Percentiles rank a stretch among this genome's conserved stretches.
phyloP scores from a whole-genome alignment of 1,140 invertebrate genomes.

The Andrena cerasifolii region DNA sequence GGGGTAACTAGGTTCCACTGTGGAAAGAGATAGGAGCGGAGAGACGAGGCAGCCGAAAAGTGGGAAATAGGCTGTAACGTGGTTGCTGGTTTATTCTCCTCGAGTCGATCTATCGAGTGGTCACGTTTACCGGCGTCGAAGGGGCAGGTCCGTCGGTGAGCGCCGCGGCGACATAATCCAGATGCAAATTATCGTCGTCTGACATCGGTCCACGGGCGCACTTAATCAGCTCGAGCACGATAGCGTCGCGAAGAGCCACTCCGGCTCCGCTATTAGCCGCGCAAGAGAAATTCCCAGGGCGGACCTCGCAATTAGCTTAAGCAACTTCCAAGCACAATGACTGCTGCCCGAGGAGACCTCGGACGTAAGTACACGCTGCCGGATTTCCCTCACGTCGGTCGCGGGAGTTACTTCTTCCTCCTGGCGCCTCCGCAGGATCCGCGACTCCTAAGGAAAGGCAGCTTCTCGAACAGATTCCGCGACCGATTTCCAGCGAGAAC shows the following conservation, averaged over 20 bases:
- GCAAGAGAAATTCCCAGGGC: constrained; percentile 55
- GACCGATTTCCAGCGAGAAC: not conserved
- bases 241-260: constrained; percentile 42
- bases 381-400: constrained; percentile 52
- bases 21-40: too few species aligned
- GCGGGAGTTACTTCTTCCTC: not conserved
- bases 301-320: constrained; percentile 61
- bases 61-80: too few species aligned
- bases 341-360: constrained; percentile 8
- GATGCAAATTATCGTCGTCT: constrained; percentile 49
- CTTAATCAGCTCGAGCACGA: constrained; percentile 47
- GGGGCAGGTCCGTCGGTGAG: too few species aligned
- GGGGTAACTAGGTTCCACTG: too few species aligned
- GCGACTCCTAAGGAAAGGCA: not conserved
- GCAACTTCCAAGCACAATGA: constrained; percentile 59
- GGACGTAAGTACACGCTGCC: not conserved
- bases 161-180: constrained; percentile 18
- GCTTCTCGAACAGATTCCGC: not conserved
- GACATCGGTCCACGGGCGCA: constrained; percentile 36
- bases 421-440: not conserved
- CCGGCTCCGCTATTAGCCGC: constrained; percentile 12
- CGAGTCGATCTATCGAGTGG: too few species aligned
- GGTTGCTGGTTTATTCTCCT: too few species aligned
- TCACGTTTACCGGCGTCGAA: too few species aligned
- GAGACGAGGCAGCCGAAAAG: too few species aligned